Evolutionary conservation across 1,140 invertebrate genomes (phyloP).

Genomic region (Tigriopus japonicus): DNA sequence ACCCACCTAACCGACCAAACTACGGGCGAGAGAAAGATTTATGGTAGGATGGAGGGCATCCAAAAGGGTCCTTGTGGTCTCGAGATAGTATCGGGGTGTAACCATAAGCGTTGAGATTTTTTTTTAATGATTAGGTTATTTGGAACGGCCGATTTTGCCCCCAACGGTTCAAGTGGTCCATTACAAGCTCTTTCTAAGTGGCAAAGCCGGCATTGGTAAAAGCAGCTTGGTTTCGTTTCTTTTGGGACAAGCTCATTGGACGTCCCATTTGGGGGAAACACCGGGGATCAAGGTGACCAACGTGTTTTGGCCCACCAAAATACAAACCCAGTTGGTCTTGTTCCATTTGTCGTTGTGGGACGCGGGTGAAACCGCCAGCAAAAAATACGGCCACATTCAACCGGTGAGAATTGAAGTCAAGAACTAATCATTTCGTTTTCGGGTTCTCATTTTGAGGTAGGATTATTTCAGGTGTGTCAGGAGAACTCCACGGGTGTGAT

Average conservation of each 20-base stretch:
- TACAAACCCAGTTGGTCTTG: background rate
- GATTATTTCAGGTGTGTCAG: background rate
- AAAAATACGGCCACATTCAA: background rate
- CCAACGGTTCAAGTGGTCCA: background rate
- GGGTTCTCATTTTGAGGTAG: background rate
- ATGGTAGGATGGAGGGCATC: background rate
- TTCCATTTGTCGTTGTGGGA: conserved; percentile 8
- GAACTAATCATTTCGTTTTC: background rate
- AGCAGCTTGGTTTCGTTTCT: background rate
- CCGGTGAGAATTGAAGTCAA: background rate
- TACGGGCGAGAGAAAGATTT: background rate
- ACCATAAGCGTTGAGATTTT: too few relatives aligned
- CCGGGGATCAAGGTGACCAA: conserved; percentile 5
- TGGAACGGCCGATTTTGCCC: background rate
- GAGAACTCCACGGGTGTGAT: background rate
- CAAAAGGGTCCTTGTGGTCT: too few relatives aligned
- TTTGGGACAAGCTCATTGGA: background rate
- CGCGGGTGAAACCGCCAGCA: conserved; percentile 1
- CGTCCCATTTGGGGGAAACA: background rate
- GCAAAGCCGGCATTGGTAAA: background rate
- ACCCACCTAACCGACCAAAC: background rate
- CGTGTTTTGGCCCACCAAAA: conserved; percentile 4
- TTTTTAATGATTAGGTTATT: background rate
- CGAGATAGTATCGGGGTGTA: too few relatives aligned
- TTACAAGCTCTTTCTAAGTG: background rate